phyloP scores from a whole-genome alignment of 1,140 invertebrate genomes.

The Penaeus japonicus region DNA sequence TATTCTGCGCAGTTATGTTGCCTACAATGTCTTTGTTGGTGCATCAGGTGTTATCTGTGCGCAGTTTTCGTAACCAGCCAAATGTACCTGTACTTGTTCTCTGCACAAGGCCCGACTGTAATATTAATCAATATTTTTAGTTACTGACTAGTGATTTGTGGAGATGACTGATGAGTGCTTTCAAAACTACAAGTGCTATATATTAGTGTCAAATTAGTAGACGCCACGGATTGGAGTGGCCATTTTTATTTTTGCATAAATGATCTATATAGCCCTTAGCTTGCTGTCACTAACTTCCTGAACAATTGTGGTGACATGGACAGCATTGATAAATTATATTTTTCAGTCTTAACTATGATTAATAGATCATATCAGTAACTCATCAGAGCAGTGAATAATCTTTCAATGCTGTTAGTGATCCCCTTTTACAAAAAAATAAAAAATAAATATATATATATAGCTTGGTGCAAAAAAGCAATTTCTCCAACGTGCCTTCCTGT shows the following conservation, averaged over 20 bases:
- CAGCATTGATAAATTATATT: neutral
- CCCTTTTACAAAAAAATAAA: neutral
- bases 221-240: conserved; percentile 24
- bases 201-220: conserved; percentile 51
- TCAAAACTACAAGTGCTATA: conserved; percentile 56
- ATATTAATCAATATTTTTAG: conserved; percentile 40
- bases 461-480: neutral
- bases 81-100: conserved; percentile 53
- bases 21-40: too few species aligned
- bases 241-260: conserved; percentile 42
- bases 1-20: neutral
- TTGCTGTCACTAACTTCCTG: conserved; percentile 19
- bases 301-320: neutral
- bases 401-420: too few species aligned
- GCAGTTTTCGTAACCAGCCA: conserved; percentile 46
- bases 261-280: conserved; percentile 24
- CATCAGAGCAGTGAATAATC: too few species aligned
- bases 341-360: neutral
- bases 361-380: too few species aligned
- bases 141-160: conserved; percentile 41
- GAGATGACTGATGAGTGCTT: conserved; percentile 53
- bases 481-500: conserved; percentile 24
- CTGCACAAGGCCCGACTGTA: conserved; percentile 52
- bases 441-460: too few species aligned
- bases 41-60: neutral